These are phyloP conservation scores for Drosophila peninsularis DNA, from an alignment of 2,888 invertebrate species.

Conservation along the genomic window DNA sequence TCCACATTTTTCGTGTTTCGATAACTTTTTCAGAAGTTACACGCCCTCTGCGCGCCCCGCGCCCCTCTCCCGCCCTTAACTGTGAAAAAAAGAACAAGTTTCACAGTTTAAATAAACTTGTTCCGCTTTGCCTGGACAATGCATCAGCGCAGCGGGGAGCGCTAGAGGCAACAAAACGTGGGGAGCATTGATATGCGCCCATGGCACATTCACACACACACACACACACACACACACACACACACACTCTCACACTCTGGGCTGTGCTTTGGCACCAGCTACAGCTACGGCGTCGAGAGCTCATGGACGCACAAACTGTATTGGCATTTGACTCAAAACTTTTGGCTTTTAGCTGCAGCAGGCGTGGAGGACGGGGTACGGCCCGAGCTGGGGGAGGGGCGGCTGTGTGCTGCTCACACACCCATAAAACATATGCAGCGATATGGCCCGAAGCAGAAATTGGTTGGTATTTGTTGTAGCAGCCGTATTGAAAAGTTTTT, in stretches of 20 bases:
- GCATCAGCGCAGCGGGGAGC: slow-evolving; percentile 44
- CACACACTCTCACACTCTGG: not conserved
- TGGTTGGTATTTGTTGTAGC: slow-evolving; percentile 59
- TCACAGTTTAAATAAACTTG: slow-evolving; percentile 78
- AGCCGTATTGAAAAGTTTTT: slow-evolving; percentile 66
- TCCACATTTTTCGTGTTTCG: slow-evolving; percentile 65
- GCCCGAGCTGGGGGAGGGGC: not conserved
- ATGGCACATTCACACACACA: slow-evolving; percentile 42
- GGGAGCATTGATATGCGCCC: slow-evolving; percentile 71
- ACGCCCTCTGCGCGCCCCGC: not conserved
- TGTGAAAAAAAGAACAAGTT: slow-evolving; percentile 57
- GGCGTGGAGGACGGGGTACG: not conserved
- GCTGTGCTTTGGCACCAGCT: slow-evolving; percentile 10
- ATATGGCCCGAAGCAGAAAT: slow-evolving; percentile 46
- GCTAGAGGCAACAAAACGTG: slow-evolving; percentile 54
- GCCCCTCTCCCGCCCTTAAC: not conserved
- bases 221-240: slow-evolving; percentile 1
- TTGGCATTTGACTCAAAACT: slow-evolving; percentile 79
- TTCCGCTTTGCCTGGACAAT: slow-evolving; percentile 69
- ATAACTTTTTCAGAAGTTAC: slow-evolving; percentile 64
- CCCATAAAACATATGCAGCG: slow-evolving; percentile 60
- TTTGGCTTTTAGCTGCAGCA: slow-evolving; percentile 54
- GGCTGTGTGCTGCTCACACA: slow-evolving; percentile 13
- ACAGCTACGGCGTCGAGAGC: slow-evolving; percentile 45
- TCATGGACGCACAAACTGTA: slow-evolving; percentile 67